Evolutionary conservation across 2,888 invertebrate genomes (phyloP).

Genomic region (Apodemia zela): DNA sequence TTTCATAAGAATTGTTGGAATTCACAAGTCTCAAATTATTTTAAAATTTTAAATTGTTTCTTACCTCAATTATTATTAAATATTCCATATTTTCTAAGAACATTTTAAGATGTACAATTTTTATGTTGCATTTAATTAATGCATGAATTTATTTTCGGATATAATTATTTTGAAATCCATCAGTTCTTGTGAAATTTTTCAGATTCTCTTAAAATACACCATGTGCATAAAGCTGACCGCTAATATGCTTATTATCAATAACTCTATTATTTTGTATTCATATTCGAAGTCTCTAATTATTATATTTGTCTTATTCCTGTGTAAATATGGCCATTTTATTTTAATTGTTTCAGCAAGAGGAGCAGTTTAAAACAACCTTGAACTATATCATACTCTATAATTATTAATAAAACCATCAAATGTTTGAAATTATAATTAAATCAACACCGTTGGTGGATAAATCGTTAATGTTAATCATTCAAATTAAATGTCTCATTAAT

Average conservation of each 20-base stretch:
- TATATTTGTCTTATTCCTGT: constrained; percentile 20
- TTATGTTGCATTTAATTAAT: not conserved
- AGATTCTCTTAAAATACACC: constrained; percentile 3
- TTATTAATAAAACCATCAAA: constrained; percentile 13
- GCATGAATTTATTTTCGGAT: not conserved
- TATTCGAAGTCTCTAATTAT: constrained; percentile 11
- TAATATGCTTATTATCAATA: constrained; percentile 17
- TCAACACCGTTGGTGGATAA: constrained; percentile 20
- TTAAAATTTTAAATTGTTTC: no score
- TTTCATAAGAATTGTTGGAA: not conserved
- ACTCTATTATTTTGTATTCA: not conserved
- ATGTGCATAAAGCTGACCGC: constrained; percentile 17
- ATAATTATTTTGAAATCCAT: not conserved
- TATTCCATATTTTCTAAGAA: no score
- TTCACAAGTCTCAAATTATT: not conserved
- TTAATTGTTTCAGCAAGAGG: constrained; percentile 75
- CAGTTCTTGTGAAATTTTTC: constrained; percentile 5
- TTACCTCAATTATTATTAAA: no score
- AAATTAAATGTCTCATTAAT: constrained; percentile 21
- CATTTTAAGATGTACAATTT: no score
- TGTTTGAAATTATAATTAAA: constrained; percentile 13
- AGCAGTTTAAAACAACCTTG: constrained; percentile 46
- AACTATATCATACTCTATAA: constrained; percentile 14
- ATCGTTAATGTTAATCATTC: constrained; percentile 18
- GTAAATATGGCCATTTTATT: constrained; percentile 51